Conservation (phyloP, 64 coral and sea anemone genomes). For the Porites australiensis region DNA sequence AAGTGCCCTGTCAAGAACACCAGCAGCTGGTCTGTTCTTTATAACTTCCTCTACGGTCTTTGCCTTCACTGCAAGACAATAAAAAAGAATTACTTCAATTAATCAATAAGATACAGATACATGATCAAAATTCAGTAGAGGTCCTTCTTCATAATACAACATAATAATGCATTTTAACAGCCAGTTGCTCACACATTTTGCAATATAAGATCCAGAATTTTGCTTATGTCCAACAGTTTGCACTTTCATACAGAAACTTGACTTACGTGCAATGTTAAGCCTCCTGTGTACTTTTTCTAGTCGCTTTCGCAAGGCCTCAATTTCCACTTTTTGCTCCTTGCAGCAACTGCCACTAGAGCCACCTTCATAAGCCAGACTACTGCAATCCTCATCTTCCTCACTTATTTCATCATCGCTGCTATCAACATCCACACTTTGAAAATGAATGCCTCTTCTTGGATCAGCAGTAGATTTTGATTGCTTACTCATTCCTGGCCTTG, state of each 20-base stretch:
- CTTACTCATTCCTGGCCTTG: not conserved
- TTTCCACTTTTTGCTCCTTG: slow-evolving; percentile 46
- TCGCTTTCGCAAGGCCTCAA: slow-evolving; percentile 40
- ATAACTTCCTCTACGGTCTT: not conserved
- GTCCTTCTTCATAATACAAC: no score
- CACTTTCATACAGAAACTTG: no score
- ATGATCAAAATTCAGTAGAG: no score
- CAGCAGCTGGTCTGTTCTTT: slow-evolving; percentile 10
- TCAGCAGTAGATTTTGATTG: not conserved
- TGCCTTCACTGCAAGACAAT: not conserved
- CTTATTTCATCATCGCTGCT: not conserved
- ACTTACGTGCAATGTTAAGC: slow-evolving; percentile 69
- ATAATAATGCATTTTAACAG: no score
- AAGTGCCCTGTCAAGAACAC: not conserved
- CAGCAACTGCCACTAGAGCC: slow-evolving; percentile 10
- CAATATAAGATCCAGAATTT: no score
- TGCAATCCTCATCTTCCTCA: not conserved
- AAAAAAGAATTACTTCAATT: not conserved
- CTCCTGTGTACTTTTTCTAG: slow-evolving; percentile 64
- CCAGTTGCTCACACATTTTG: no score
- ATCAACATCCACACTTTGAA: not conserved
- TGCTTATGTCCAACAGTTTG: not conserved
- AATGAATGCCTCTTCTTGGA: not conserved
- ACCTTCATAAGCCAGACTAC: not conserved
- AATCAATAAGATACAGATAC: no score